Conservation (phyloP, 2,113 vertebrate genomes). For the Clarias macrocephalus region DNA sequence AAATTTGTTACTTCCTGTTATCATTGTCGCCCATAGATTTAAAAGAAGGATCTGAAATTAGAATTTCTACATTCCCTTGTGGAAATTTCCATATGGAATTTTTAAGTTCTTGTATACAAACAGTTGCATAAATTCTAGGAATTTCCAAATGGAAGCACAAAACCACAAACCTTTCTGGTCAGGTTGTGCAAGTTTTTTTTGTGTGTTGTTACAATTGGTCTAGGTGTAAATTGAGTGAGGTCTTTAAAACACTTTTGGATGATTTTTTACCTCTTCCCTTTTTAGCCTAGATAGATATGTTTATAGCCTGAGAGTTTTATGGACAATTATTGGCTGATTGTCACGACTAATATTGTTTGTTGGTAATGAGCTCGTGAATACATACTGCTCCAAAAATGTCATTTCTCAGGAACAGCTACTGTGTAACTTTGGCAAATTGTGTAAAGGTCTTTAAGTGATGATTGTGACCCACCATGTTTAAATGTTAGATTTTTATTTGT, state of each 20-base stretch:
- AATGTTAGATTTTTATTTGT: too few relatives aligned
- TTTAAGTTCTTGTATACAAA: too few relatives aligned
- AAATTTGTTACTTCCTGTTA: background rate
- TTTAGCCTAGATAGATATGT: background rate
- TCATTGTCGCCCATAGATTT: background rate
- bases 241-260: background rate
- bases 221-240: background rate
- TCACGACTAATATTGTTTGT: background rate
- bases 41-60: too few relatives aligned
- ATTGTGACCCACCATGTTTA: too few relatives aligned
- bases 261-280: background rate
- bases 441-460: background rate
- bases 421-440: background rate
- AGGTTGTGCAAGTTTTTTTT: background rate
- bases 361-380: background rate
- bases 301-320: background rate
- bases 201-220: background rate
- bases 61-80: too few relatives aligned
- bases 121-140: background rate
- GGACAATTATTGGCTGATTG: background rate
- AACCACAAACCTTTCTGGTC: background rate
- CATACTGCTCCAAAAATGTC: background rate
- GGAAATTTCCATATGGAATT: too few relatives aligned
- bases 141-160: background rate
- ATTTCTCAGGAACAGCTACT: background rate